Base-by-base conservation (phyloP, 2,888 invertebrate genomes). In the Diogma glabrata region DNA sequence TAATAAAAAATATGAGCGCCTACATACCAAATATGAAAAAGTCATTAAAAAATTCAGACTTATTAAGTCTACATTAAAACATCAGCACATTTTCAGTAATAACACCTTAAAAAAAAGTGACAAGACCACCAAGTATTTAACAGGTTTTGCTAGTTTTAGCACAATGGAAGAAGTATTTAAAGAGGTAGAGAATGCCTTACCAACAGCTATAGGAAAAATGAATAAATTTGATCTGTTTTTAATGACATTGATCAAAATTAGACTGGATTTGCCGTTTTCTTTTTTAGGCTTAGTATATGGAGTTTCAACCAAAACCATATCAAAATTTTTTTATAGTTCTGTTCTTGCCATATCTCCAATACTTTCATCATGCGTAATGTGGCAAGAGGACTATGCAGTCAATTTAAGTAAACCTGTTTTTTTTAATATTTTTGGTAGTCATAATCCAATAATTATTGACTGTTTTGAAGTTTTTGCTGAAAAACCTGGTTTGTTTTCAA, bases 71-170 rank as follows among this genome's bases (percentile, higher is more conserved):
- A n/a, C n/a, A n/a, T n/a, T n/a, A n/a, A n/a, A n/a, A n/a, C n/a
- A n/a, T n/a, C n/a, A n/a, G n/a, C n/a, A n/a, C n/a, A n/a, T n/a
- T n/a, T n/a, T n/a, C n/a, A n/a, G n/a, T n/a, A n/a, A n/a, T n/a
- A n/a, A 43, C n/a, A 22, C 23, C n/a, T 43, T 43, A 43, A 43
- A 43, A 43, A 22, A 22, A 23, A 14, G 23, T n/a, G 14, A 43
- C 22, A 43, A 43, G 20, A 22, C 23, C 20, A 43, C 43, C 3
- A 23, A 43, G 14, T 43, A 43, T 43, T 43, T 43, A 43, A 43
- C 43, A 43, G 43, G 43, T 14, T 43, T 43, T 22, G 22, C 43
- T 22, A 43, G 22, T 14, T 43, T 14, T 14, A 23, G 23, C 7
- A 22, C 23, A n/a, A 3, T 43, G 14, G 43, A 43, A 43, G 43